These are phyloP conservation scores for Scaptomyza flava DNA, from an alignment of 2,888 invertebrate species.

Conservation along the genomic window DNA sequence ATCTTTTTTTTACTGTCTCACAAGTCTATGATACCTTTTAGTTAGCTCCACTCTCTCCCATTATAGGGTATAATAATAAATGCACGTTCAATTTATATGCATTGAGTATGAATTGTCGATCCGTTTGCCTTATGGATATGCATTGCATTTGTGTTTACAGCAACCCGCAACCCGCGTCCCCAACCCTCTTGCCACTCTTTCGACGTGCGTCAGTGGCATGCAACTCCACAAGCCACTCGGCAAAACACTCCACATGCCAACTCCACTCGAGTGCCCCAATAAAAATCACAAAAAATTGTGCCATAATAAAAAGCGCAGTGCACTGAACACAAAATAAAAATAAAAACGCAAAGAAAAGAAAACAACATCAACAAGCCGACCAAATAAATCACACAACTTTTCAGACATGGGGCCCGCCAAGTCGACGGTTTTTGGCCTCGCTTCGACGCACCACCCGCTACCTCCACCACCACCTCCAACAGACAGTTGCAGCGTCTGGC, in stretches of 20 bases:
- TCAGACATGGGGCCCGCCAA: slow-evolving; percentile 68
- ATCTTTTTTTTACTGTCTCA: neutral
- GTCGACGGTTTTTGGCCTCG: slow-evolving; percentile 24
- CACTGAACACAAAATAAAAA: slow-evolving; percentile 42
- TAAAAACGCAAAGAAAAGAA: too few species aligned
- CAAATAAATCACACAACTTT: slow-evolving; percentile 77
- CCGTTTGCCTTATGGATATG: slow-evolving; percentile 57
- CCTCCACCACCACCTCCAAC: neutral
- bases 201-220: slow-evolving; percentile 58
- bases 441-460: neutral
- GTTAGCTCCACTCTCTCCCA: accelerated
- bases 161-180: slow-evolving; percentile 3
- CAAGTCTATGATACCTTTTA: neutral
- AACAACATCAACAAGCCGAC: slow-evolving; percentile 52
- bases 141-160: slow-evolving; percentile 58
- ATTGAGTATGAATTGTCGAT: slow-evolving; percentile 46
- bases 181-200: neutral
- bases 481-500: slow-evolving; percentile 16
- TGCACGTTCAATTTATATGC: slow-evolving; percentile 43
- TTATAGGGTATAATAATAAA: slow-evolving; percentile 54
- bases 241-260: slow-evolving; percentile 50
- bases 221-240: slow-evolving; percentile 40
- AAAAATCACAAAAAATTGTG: slow-evolving; percentile 70
- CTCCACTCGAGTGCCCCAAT: slow-evolving; percentile 72
- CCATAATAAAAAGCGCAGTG: slow-evolving; percentile 74